phyloP scores from a whole-genome alignment of 2,888 invertebrate species.

The Dusona sp. region DNA sequence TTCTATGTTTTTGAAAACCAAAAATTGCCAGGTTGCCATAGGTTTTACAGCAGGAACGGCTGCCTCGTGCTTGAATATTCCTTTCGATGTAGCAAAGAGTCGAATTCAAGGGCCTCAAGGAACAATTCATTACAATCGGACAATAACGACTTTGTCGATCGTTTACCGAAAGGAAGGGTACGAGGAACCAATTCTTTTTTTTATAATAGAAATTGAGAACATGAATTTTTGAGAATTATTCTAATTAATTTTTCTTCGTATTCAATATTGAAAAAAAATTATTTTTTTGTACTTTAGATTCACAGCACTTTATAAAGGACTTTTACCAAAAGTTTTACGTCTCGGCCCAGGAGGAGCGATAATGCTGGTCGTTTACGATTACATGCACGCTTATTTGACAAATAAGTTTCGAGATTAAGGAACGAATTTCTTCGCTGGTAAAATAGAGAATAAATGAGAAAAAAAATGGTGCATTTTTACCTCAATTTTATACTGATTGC shows the following conservation, averaged over 20 bases:
- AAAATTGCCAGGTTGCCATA: slow-evolving; percentile 86
- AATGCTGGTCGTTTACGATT: slow-evolving; percentile 96
- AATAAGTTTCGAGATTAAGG: slow-evolving; percentile 81
- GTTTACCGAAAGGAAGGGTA: slow-evolving; percentile 96
- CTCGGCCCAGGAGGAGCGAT: slow-evolving; percentile 98
- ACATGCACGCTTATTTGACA: slow-evolving; percentile 91
- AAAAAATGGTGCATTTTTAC: background rate
- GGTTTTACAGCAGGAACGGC: slow-evolving; percentile 95
- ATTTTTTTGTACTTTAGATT: slow-evolving; percentile 86
- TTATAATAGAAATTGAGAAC: background rate
- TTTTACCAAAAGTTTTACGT: slow-evolving; percentile 95
- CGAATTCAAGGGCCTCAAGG: slow-evolving; percentile 97
- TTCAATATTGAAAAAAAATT: slow-evolving; percentile 17
- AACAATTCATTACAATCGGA: slow-evolving; percentile 91
- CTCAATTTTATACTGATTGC: slow-evolving; percentile 22
- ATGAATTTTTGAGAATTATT: background rate
- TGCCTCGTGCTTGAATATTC: slow-evolving; percentile 95
- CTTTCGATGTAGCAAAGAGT: slow-evolving; percentile 98
- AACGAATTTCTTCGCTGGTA: background rate
- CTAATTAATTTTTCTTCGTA: background rate
- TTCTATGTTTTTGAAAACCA: background rate
- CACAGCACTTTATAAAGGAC: slow-evolving; percentile 95
- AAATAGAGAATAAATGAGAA: background rate
- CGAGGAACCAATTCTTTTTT: background rate
- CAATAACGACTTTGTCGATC: slow-evolving; percentile 89